A percentile compares a stretch with the other conserved stretches of the same genome.
These are phyloP conservation scores for Anastrepha ludens DNA, from an alignment of 1,140 invertebrate species.

Conservation along the genomic window DNA sequence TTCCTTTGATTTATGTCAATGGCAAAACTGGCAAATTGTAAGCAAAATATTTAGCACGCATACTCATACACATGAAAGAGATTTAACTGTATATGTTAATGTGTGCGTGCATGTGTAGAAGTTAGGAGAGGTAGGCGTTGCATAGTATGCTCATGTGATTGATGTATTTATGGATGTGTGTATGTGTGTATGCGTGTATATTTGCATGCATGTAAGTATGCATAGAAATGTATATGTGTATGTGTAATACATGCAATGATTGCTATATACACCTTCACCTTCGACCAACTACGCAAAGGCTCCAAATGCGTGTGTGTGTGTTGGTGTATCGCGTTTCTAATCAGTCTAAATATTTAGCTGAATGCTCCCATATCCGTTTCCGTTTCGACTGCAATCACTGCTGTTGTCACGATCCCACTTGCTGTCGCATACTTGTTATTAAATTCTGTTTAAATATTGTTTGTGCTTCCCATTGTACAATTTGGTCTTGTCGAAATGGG, in stretches of 20 bases:
- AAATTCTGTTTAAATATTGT: conserved; percentile 16
- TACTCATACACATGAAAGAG: background rate
- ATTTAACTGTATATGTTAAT: background rate
- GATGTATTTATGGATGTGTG: too few species aligned
- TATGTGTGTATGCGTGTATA: too few species aligned
- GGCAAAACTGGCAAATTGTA: conserved; percentile 46
- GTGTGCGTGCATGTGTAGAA: too few species aligned
- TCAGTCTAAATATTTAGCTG: conserved; percentile 49
- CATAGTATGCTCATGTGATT: too few species aligned
- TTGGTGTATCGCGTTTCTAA: conserved; percentile 45
- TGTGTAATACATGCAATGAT: too few species aligned
- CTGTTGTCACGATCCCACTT: conserved; percentile 33
- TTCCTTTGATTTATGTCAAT: conserved; percentile 55
- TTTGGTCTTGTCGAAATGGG: background rate
- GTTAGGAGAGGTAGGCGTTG: too few species aligned
- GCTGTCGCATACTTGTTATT: background rate
- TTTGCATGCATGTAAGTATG: too few species aligned
- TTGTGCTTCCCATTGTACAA: background rate
- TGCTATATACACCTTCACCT: background rate
- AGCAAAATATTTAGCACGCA: conserved; percentile 34
- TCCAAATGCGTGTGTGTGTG: background rate
- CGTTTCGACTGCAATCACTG: conserved; percentile 50
- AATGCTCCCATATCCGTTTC: conserved; percentile 55
- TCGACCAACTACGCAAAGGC: background rate
- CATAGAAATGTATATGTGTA: too few species aligned